These are phyloP conservation scores for Leptothorax acervorum DNA, from an alignment of 2,888 invertebrate species.

Conservation along the genomic window DNA sequence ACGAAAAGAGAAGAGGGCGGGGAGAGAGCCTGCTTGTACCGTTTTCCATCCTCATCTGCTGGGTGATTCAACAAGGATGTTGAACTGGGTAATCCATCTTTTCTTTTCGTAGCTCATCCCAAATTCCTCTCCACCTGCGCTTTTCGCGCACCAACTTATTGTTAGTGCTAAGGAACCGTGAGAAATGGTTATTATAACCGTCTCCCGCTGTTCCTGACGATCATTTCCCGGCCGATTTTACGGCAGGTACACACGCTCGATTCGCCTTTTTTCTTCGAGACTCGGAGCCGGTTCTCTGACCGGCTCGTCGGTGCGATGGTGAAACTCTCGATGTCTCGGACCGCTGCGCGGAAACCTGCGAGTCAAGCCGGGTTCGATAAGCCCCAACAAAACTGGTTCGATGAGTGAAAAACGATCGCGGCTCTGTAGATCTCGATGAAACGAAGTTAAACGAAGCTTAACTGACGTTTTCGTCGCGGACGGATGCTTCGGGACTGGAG, in stretches of 20 bases:
- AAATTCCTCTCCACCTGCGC: constrained; percentile 23
- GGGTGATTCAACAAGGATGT: background rate
- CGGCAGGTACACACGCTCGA: constrained; percentile 39
- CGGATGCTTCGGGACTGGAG: background rate
- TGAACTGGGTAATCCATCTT: background rate
- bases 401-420: constrained; percentile 69
- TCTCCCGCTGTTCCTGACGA: constrained; percentile 13
- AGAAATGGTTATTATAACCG: constrained; percentile 48
- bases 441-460: constrained; percentile 29
- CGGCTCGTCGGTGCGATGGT: constrained; percentile 59
- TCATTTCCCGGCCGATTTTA: constrained; percentile 41
- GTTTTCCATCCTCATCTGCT: constrained; percentile 7
- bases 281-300: constrained; percentile 40
- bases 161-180: constrained; percentile 13
- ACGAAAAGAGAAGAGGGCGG: background rate
- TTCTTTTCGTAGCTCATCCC: background rate
- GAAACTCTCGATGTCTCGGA: constrained; percentile 64
- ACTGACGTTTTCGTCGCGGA: constrained; percentile 25
- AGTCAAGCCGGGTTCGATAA: constrained; percentile 67
- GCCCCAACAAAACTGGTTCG: constrained; percentile 68
- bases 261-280: constrained; percentile 24
- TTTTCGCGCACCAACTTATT: constrained; percentile 6
- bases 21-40: background rate
- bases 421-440: constrained; percentile 52
- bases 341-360: constrained; percentile 67